Evolutionary conservation across 2,888 invertebrate genomes (phyloP), one percentile per base, ranked within the genome.

Genomic region (Ptilodon capucinus): DNA sequence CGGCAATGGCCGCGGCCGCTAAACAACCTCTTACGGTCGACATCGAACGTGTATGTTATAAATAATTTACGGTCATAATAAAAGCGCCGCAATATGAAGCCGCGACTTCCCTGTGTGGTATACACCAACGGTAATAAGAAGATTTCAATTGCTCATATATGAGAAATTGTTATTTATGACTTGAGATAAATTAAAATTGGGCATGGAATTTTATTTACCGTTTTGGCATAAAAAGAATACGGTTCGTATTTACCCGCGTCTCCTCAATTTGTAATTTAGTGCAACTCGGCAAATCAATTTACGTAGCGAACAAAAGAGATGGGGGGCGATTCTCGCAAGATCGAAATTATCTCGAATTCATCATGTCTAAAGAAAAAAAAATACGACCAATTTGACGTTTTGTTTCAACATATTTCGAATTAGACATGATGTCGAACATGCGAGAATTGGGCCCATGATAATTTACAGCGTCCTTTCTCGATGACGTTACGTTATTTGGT

Each of bases 31-130:
- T 51, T 60, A 57, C 48, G 47, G 39, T 47, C 17, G 47, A 25
- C 45, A 51, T 60, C 41, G 46, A 48, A 60, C 42, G 44, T 14
- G 32, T 35, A 56, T 38, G 40, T 42, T 56, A 57, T 54, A 54
- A 56, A 64, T 60, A 44, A 54, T 48, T 60, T 60, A 64, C 53
- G 28, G 51, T 23, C 39, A 25, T 38, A 51, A 49, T 64, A 64
- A 64, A 60, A 46, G 34, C 13, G 11, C 11, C 48, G 52, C 46
- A 30, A 40, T 50, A 46, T 19, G 4, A 32, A 32, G 14, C 32
- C 7, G 2, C 28, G 32, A 14, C 32, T 32, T 32, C 9, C 14
- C 14, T 13, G 14, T 32, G 0, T 13, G 2, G 23, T 8, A 14
- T 9, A 14, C 14, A 34, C 11, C 2, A 13, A 9, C 14, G 9